Conservation (phyloP, 2,113 vertebrate species). For the Mormoops blainvillei region DNA sequence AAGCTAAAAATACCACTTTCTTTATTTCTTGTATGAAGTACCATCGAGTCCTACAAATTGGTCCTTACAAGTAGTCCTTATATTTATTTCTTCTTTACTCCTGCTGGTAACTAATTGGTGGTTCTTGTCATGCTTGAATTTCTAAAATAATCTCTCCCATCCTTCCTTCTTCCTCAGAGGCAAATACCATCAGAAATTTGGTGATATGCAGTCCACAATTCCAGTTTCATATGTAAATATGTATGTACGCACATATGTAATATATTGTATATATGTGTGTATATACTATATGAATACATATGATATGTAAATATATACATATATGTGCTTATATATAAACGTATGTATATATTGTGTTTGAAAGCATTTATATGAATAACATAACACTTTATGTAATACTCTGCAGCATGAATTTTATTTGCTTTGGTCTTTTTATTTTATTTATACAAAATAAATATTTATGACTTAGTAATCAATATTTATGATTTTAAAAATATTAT, state of each 20-base stretch:
- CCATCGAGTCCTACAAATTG: background rate
- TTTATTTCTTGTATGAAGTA: background rate
- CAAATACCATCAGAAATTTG: background rate
- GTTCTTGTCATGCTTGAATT: background rate
- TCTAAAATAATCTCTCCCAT: background rate
- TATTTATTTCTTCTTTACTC: background rate
- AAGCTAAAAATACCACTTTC: background rate
- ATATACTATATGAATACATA: background rate
- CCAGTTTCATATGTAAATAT: background rate
- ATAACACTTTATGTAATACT: background rate
- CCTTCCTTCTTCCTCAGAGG: background rate
- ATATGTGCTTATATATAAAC: background rate
- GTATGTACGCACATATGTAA: background rate
- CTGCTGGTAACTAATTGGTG: background rate
- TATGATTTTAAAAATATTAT: background rate
- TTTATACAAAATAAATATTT: background rate
- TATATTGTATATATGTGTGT: background rate
- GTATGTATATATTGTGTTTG: background rate
- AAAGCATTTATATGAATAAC: background rate
- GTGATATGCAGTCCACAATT: background rate
- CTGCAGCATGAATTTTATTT: background rate
- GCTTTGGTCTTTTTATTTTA: background rate
- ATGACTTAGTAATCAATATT: background rate
- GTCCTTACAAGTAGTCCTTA: background rate
- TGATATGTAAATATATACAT: background rate